Conservation (phyloP, 2,797 vertebrate genomes). For the Ataeniobius toweri region DNA sequence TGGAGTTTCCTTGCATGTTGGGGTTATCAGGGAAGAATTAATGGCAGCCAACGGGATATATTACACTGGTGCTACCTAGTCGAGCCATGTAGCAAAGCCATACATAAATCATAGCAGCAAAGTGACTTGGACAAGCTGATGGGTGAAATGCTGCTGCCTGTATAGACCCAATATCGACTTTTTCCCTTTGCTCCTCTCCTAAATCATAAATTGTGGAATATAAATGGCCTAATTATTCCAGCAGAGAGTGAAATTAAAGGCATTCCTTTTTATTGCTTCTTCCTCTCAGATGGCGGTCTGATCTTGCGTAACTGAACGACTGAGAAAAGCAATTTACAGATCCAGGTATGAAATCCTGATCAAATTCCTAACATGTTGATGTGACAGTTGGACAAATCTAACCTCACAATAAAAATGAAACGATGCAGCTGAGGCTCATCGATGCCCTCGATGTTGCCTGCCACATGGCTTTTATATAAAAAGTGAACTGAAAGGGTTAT, state of each 20-base stretch:
- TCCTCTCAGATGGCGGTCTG: constrained; percentile 59
- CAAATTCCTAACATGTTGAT: constrained; percentile 16
- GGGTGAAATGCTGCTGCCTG: constrained; percentile 74
- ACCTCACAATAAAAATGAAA: constrained; percentile 35
- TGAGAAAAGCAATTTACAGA: constrained; percentile 28
- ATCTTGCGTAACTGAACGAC: constrained; percentile 48
- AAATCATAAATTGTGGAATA: constrained; percentile 79
- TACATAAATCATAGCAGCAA: constrained; percentile 79
- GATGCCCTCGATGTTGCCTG: constrained; percentile 19
- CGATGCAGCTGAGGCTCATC: constrained; percentile 11
- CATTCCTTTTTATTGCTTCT: constrained; percentile 64
- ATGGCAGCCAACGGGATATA: constrained; percentile 71
- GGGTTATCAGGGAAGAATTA: constrained; percentile 78
- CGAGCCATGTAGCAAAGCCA: constrained; percentile 73
- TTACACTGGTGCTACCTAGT: constrained; percentile 66
- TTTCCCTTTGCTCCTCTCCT: constrained; percentile 58
- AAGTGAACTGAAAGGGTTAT: constrained; percentile 31
- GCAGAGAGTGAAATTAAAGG: constrained; percentile 75
- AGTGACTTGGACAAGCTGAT: constrained; percentile 80
- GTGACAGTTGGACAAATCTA: constrained; percentile 52
- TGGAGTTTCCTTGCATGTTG: constrained; percentile 73
- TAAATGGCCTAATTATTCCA: constrained; percentile 81
- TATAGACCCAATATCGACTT: constrained; percentile 77
- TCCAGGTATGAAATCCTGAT: constrained; percentile 19
- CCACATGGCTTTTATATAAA: constrained; percentile 37